Base-by-base conservation (phyloP, 2,888 invertebrate species). In the Eupithecia insigniata region DNA sequence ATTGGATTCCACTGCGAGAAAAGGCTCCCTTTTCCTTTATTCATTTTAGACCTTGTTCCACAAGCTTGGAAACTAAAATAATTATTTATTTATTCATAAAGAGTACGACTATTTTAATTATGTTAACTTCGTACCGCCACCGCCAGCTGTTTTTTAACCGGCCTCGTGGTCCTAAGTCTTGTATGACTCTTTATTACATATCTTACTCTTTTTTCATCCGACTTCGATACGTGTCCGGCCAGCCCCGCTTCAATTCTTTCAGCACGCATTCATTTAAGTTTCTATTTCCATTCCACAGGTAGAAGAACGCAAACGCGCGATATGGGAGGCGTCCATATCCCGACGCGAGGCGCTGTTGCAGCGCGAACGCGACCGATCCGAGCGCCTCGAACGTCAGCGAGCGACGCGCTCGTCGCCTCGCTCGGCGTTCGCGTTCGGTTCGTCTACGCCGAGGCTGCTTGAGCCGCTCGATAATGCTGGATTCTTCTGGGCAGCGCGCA, bases 251-350 rank as follows among this genome's bases (percentile, higher is more conserved):
- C 55, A 55, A 14, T 26, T 26, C 5, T n/a, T 22, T 22, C 22
- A 51, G 22, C 51, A 12, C 12, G 8, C 26, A 55, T 55, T 55
- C 26, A 55, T 12, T 26, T 26, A 5, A 22, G 4, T 55, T 26
- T 26, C 22, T 55, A n/a, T 55, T 55, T 26, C 5, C 12, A 55
- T 55, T 60, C 60, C 39, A 70, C 95, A 96, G 95, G 98, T 98
- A 78, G 98, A 98, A 93, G 98, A 98, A 93, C 95, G 98, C 83
- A 98, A 98, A 91, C 96, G 96, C 83, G 96, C 97, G 86, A 98
- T 98, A 92, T 96, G 97, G 95, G 98, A 98, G 89, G 98, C 98
- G 66, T 98, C 98, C 84, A 95, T 97, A 85, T 98, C 98, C 85
- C 95, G 98, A 80, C 95, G 98, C 84, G 98, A 98, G 89, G 97